A percentile compares a stretch with the other conserved stretches of the same genome.
Evolutionary conservation across 2,113 vertebrate genomes (phyloP).

Genomic region (Menidia beryllina): DNA sequence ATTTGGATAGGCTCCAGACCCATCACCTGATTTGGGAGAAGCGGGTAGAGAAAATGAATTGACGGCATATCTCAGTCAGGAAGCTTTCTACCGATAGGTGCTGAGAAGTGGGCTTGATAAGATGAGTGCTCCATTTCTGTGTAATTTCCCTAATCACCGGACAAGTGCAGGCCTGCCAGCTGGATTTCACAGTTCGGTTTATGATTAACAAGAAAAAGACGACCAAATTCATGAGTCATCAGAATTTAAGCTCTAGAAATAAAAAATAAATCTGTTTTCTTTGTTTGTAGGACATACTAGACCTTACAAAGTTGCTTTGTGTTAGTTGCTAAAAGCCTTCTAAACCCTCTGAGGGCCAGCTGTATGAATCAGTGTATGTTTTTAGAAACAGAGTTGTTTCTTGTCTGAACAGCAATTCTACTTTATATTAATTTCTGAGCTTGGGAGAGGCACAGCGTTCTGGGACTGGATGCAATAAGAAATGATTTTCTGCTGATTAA

Average conservation of each 20-base stretch:
- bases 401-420: conserved; percentile 19
- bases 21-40: too few relatives aligned
- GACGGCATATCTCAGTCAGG: conserved; percentile 23
- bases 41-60: too few relatives aligned
- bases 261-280: background rate
- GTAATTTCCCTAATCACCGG: conserved; percentile 14
- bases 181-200: conserved; percentile 14
- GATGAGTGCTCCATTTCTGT: background rate
- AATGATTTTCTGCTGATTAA: conserved; percentile 40
- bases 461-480: conserved; percentile 21
- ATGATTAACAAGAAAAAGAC: conserved; percentile 9
- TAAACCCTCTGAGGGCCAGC: conserved; percentile 5
- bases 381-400: background rate
- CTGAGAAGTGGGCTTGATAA: background rate
- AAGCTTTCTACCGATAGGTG: conserved; percentile 12
- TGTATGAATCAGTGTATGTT: background rate
- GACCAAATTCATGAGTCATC: background rate
- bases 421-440: conserved; percentile 1
- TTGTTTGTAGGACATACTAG: conserved; percentile 1
- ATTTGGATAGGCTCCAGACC: too few relatives aligned
- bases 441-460: conserved; percentile 23
- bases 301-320: background rate
- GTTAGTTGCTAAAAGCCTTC: background rate
- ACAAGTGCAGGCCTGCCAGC: conserved; percentile 10
- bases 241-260: background rate